Base-by-base conservation (phyloP, 1,140 invertebrate species). In the Drosophila subpulchrella region DNA sequence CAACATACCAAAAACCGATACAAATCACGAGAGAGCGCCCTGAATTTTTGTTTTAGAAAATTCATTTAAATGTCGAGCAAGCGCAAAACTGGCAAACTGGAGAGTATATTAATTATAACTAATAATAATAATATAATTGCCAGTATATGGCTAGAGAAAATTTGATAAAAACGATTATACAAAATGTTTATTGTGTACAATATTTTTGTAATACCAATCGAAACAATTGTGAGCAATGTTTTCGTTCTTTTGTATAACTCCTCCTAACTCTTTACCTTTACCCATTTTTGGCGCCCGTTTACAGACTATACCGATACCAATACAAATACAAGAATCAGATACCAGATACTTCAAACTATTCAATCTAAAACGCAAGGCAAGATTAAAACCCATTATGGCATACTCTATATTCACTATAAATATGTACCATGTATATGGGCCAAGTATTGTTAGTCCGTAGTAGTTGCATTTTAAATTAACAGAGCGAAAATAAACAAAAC, bases 41-140 rank as follows among this genome's bases (percentile, higher is more conserved):
- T 82, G 75, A 80, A 86, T 79, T 86, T 82, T 88, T 86, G 83
- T 86, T 88, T 86, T 83, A 88, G 66, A 86, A 86, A 88, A 66
- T 88, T 86, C 83, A 88, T 81, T 81, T 81, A 59, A 34, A 71
- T 76, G 73, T 81, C 78, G 44, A 51, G 74, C 63, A 55, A 81
- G 75, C 71, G 80, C 76, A 80, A 83, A 81, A 56, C 27, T 65
- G 71, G 56, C 77, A 47, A 61, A 56, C 51, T 39, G 30, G 56
- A 60, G 48, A 74, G 68, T 75, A 68, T 78, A 70, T 67, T 67
- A 66, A 57, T 58, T 54, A 73, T 78, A 42, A 17, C n/a, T 70
- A 70, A 70, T 46, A 41, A 56, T 24, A 58, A 58, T 68, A 61
- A 62, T 44, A 54, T 56, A 32, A 32, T 20, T 24, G 67, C 66